Conservation (phyloP, 2,113 vertebrate species). For the Ciconia maguari region DNA sequence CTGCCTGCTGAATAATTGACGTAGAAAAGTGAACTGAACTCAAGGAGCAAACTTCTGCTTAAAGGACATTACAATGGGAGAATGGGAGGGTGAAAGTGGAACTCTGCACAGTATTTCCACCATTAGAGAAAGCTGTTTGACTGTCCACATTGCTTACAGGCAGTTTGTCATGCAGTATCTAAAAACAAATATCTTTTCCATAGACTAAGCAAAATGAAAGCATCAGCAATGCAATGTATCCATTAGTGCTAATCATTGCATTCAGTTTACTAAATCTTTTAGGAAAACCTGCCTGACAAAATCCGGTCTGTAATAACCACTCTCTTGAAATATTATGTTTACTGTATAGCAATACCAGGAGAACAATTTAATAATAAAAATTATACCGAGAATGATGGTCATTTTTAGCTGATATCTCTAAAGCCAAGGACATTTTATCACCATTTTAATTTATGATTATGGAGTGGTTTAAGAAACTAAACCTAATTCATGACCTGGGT, state of each 20-base stretch:
- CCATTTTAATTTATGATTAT: constrained; percentile 45
- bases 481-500: neutral
- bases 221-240: neutral
- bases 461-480: constrained; percentile 19
- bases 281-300: neutral
- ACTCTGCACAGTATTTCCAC: neutral
- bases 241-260: neutral
- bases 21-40: neutral
- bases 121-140: neutral
- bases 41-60: neutral
- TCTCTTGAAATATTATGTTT: neutral
- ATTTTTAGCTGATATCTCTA: constrained; percentile 14
- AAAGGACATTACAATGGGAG: neutral
- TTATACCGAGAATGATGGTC: neutral
- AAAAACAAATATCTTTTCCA: neutral
- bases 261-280: neutral
- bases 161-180: neutral
- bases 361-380: neutral
- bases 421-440: constrained; percentile 11
- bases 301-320: neutral
- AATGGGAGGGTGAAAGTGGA: neutral
- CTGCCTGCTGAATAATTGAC: neutral
- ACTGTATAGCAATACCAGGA: neutral
- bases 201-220: neutral
- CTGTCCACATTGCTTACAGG: neutral